Percentiles rank a stretch among this genome's conserved stretches.
phyloP scores from a whole-genome alignment of 2,797 vertebrate species.

The Eulemur mongoz region DNA sequence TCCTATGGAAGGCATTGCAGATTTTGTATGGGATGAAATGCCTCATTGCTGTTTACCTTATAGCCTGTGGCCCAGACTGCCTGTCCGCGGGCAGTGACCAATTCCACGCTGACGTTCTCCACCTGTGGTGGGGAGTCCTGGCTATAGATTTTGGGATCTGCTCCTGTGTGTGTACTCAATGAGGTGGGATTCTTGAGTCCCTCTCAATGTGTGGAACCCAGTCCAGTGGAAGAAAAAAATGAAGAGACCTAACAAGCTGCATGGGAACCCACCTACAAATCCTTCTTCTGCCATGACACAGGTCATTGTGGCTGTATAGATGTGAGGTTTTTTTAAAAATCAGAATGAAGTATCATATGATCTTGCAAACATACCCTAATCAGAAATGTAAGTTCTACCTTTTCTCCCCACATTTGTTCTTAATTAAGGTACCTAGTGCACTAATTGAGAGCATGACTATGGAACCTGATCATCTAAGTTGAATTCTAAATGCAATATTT shows the following conservation, averaged over 20 bases:
- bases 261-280: neutral
- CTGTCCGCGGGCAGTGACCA: neutral
- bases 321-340: neutral
- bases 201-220: too few relatives aligned
- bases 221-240: neutral
- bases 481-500: neutral
- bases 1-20: neutral
- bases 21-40: neutral
- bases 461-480: neutral
- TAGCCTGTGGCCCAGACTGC: too few relatives aligned
- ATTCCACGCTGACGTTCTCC: neutral
- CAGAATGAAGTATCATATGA: neutral
- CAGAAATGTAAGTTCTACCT: neutral
- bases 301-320: neutral
- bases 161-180: neutral
- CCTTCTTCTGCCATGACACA: neutral
- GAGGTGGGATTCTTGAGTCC: neutral
- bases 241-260: neutral
- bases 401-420: neutral
- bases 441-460: neutral
- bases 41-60: neutral
- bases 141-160: neutral
- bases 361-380: neutral
- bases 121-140: rapidly evolving
- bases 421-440: neutral